Evolutionary conservation across 2,888 invertebrate genomes (phyloP).

Genomic region (Sipunculus nudus): DNA sequence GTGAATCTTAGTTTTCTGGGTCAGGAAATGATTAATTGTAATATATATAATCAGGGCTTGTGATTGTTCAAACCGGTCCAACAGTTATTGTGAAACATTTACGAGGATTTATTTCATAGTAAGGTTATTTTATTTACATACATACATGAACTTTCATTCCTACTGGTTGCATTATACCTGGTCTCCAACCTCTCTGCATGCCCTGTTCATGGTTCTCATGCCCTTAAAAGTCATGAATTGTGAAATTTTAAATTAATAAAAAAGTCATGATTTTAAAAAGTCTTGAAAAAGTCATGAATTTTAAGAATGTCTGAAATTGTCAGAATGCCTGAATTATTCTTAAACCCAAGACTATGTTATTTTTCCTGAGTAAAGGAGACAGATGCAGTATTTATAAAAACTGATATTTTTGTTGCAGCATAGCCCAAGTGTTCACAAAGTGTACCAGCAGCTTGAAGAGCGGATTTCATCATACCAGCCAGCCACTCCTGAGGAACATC

Average conservation of each 20-base stretch:
- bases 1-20: not conserved
- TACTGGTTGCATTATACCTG: too few relatives aligned
- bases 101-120: too few relatives aligned
- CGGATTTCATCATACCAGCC: slow-evolving; percentile 80
- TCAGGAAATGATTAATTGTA: too few relatives aligned
- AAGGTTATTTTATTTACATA: too few relatives aligned
- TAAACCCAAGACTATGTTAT: not conserved
- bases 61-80: too few relatives aligned
- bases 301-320: not conserved
- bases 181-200: too few relatives aligned
- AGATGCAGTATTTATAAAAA: not conserved
- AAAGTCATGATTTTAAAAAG: not conserved
- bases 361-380: too few relatives aligned
- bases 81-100: too few relatives aligned
- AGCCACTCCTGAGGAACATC: slow-evolving; percentile 72
- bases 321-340: not conserved
- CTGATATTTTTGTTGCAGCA: slow-evolving; percentile 71
- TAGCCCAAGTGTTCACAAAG: slow-evolving; percentile 83
- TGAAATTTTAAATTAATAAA: not conserved
- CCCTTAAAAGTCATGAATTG: too few relatives aligned
- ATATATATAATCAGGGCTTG: too few relatives aligned
- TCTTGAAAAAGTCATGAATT: not conserved
- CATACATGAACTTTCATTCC: too few relatives aligned
- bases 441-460: slow-evolving; percentile 81
- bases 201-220: too few relatives aligned